These are phyloP conservation scores for Xestia xanthographa DNA, from an alignment of 2,888 invertebrate genomes.

Conservation along the genomic window DNA sequence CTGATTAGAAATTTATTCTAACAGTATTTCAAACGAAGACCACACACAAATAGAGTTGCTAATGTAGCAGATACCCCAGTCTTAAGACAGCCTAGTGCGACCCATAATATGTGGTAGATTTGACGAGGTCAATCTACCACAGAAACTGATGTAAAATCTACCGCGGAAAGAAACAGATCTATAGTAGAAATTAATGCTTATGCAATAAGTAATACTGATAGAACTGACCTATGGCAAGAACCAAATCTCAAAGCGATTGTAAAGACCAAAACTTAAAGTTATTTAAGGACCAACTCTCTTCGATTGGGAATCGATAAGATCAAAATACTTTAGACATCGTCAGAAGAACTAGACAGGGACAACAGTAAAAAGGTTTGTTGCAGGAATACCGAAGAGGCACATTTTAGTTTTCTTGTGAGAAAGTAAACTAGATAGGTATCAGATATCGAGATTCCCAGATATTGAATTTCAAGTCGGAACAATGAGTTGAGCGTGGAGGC, in stretches of 20 bases:
- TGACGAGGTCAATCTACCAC: too few relatives aligned
- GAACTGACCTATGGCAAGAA: background rate
- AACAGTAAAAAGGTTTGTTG: conserved; percentile 14
- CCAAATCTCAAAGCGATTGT: background rate
- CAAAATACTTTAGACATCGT: background rate
- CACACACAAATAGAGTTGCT: too few relatives aligned
- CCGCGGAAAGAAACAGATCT: background rate
- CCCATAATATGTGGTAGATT: too few relatives aligned
- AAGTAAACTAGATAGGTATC: conserved; percentile 72
- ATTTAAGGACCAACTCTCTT: background rate
- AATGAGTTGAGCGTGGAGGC: conserved; percentile 70
- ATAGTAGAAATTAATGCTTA: background rate
- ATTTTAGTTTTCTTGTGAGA: conserved; percentile 77
- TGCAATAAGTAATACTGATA: background rate
- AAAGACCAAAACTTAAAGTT: background rate
- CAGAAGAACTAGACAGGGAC: background rate
- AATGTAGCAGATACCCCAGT: too few relatives aligned
- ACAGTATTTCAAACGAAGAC: too few relatives aligned
- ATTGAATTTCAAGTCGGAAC: conserved; percentile 70
- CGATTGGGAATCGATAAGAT: background rate
- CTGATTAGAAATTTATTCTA: too few relatives aligned
- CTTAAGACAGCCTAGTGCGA: too few relatives aligned
- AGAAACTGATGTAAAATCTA: background rate
- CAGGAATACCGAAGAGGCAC: conserved; percentile 44
- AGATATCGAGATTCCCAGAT: conserved; percentile 75